Conservation (phyloP, 1,140 invertebrate species). For the Homalodisca vitripennis region DNA sequence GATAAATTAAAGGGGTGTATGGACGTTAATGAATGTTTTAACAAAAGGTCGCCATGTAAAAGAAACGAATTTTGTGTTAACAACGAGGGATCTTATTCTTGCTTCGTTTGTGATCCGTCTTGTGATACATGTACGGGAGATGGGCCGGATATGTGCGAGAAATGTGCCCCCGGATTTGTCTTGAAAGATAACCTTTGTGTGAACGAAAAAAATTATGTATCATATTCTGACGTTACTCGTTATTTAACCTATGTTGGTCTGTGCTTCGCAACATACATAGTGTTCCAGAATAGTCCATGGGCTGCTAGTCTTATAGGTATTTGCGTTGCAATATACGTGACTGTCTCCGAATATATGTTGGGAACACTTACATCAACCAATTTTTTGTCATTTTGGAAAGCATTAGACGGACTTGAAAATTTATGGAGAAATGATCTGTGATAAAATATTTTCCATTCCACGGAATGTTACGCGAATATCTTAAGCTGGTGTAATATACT, state of each 20-base stretch:
- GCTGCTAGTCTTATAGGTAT: constrained; percentile 71
- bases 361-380: constrained; percentile 36
- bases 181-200: constrained; percentile 70
- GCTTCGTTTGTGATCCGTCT: constrained; percentile 74
- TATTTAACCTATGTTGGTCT: constrained; percentile 79
- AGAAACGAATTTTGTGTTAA: constrained; percentile 89
- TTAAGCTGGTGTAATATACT: too few relatives aligned
- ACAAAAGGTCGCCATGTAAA: constrained; percentile 61
- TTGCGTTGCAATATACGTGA: constrained; percentile 72
- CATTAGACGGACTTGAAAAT: not conserved
- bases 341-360: constrained; percentile 69
- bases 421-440: constrained; percentile 12
- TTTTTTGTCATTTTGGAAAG: not conserved
- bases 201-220: constrained; percentile 59
- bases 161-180: constrained; percentile 75
- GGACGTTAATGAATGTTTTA: constrained; percentile 90
- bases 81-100: constrained; percentile 84
- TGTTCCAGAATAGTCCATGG: constrained; percentile 71
- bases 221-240: constrained; percentile 52
- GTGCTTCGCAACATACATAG: constrained; percentile 76
- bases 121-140: constrained; percentile 86
- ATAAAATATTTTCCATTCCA: too few relatives aligned
- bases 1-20: constrained; percentile 76
- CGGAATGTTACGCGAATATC: too few relatives aligned
- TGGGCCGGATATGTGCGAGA: constrained; percentile 87